phyloP scores from a whole-genome alignment of 1,140 invertebrate genomes.

The Formica exsecta region DNA sequence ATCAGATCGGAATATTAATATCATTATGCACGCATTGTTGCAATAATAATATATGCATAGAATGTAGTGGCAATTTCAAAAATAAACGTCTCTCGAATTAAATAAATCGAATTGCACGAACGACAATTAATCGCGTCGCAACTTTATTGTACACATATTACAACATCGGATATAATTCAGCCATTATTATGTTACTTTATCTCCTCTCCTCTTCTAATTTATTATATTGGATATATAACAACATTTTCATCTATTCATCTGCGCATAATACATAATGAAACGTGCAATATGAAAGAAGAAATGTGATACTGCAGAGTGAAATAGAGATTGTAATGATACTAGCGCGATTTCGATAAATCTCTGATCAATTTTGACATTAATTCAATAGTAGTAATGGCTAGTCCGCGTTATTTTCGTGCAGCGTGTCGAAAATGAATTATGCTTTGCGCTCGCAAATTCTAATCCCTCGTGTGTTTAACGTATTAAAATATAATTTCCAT shows the following conservation, averaged over 20 bases:
- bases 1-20: not conserved
- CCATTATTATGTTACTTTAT: slow-evolving; percentile 24
- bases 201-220: slow-evolving; percentile 1
- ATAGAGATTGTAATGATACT: slow-evolving; percentile 46
- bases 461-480: slow-evolving; percentile 3
- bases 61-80: not conserved
- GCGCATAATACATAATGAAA: slow-evolving; percentile 38
- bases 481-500: slow-evolving; percentile 63
- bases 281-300: not conserved
- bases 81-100: not conserved
- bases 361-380: slow-evolving; percentile 57
- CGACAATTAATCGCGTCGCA: not conserved
- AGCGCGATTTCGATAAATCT: slow-evolving; percentile 20
- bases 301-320: slow-evolving; percentile 15
- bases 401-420: slow-evolving; percentile 42
- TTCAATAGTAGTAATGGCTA: slow-evolving; percentile 61
- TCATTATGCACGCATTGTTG: no score
- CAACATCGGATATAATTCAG: slow-evolving; percentile 24
- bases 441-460: slow-evolving; percentile 23
- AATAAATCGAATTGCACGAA: slow-evolving; percentile 1
- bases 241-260: slow-evolving; percentile 37
- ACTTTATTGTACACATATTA: slow-evolving; percentile 1
- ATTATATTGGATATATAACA: slow-evolving; percentile 26
- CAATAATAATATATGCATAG: not conserved
- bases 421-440: slow-evolving; percentile 52